These are phyloP conservation scores for Trachelus tabidus DNA, from an alignment of 2,888 invertebrate genomes.

Conservation along the genomic window DNA sequence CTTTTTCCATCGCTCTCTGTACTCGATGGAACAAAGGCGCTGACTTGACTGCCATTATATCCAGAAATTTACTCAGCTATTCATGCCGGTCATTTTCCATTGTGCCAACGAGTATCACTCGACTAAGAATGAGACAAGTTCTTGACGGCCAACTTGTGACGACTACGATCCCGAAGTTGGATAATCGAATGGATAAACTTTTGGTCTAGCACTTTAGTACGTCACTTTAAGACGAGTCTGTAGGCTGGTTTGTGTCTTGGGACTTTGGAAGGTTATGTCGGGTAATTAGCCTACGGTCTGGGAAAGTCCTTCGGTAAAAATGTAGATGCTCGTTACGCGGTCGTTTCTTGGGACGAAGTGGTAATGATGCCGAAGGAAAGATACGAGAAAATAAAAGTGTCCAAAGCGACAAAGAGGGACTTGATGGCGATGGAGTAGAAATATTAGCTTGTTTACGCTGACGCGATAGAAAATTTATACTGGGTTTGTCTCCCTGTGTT, in stretches of 20 bases:
- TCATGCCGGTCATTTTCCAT: not conserved
- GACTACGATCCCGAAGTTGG: not conserved
- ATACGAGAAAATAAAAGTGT: not conserved
- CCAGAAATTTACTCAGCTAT: not conserved
- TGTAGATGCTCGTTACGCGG: not conserved
- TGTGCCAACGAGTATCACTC: not conserved
- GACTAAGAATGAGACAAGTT: not conserved
- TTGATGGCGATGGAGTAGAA: not conserved
- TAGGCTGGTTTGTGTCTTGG: not conserved
- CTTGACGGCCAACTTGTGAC: not conserved
- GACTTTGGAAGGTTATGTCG: not conserved
- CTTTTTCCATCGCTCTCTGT: not conserved
- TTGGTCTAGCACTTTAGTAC: not conserved
- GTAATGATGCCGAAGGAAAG: not conserved
- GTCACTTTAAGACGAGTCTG: not conserved
- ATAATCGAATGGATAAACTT: not conserved
- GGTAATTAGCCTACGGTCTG: not conserved
- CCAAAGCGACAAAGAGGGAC: not conserved
- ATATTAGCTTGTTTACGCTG: not conserved
- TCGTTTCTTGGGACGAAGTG: not conserved
- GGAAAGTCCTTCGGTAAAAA: not conserved
- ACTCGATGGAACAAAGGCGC: not conserved
- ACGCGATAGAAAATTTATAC: too few relatives aligned
- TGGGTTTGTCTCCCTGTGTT: too few relatives aligned
- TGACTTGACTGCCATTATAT: not conserved